Evolutionary conservation across 1,140 invertebrate species (phyloP).

Genomic region (Drosophila mauritiana): DNA sequence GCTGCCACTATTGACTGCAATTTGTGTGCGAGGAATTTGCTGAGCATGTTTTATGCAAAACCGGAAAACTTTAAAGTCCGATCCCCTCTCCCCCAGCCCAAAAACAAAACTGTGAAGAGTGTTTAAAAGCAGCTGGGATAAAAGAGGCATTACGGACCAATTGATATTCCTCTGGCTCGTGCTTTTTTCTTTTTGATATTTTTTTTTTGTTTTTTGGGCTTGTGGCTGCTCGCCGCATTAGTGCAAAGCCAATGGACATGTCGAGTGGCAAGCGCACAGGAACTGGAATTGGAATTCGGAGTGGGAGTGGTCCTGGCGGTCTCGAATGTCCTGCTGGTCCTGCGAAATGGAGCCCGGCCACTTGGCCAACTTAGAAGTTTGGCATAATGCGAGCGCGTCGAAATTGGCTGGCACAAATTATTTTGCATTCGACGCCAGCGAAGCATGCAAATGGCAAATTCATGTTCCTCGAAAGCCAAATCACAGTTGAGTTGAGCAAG

Average conservation of each 20-base stretch:
- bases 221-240: conserved; percentile 50
- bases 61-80: conserved; percentile 55
- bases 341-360: conserved; percentile 14
- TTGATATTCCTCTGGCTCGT: conserved; percentile 44
- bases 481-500: conserved; percentile 37
- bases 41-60: conserved; percentile 72
- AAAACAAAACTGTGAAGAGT: conserved; percentile 12
- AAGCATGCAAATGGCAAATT: conserved; percentile 72
- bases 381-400: conserved; percentile 58
- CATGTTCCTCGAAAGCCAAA: conserved; percentile 63
- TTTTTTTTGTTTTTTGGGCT: background rate
- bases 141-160: conserved; percentile 46
- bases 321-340: background rate
- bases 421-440: conserved; percentile 62
- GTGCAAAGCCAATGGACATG: conserved; percentile 66
- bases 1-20: conserved; percentile 60
- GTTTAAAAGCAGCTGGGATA: conserved; percentile 46
- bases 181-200: conserved; percentile 11
- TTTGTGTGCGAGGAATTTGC: conserved; percentile 54
- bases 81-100: background rate
- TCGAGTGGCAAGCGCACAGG: conserved; percentile 27
- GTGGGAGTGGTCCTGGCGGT: conserved; percentile 1
- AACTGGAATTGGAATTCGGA: conserved; percentile 2
- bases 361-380: conserved; percentile 52
- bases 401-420: conserved; percentile 49